Conservation (phyloP, 1,140 invertebrate genomes). For the Drosophila miranda region DNA sequence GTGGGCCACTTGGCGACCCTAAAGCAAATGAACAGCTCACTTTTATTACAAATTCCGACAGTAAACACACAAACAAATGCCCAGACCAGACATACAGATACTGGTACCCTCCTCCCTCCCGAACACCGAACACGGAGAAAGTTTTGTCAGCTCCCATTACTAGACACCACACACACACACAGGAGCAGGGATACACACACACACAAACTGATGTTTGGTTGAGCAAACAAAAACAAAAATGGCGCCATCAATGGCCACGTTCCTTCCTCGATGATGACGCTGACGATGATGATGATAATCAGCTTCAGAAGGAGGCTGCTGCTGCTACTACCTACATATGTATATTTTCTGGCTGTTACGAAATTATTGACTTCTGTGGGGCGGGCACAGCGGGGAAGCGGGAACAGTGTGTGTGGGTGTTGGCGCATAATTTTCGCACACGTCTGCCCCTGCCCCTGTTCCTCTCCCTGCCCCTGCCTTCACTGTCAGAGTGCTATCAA, state of each 20-base stretch:
- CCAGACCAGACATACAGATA: conserved; percentile 23
- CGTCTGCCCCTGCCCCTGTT: conserved; percentile 14
- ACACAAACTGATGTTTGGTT: conserved; percentile 47
- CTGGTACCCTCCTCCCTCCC: not conserved
- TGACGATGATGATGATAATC: conserved; percentile 30
- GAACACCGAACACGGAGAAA: conserved; percentile 22
- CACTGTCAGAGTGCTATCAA: conserved; percentile 55
- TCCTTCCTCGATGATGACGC: conserved; percentile 30
- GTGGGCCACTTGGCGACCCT: conserved; percentile 70
- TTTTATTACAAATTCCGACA: conserved; percentile 79
- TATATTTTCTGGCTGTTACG: conserved; percentile 28
- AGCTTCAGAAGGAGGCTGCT: conserved; percentile 13
- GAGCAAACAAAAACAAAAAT: conserved; percentile 71
- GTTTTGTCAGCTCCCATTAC: conserved; percentile 77
- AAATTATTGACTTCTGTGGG: conserved; percentile 38
- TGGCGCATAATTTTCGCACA: conserved; percentile 50
- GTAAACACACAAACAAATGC: conserved; percentile 63
- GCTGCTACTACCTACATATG: no score
- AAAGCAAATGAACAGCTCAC: conserved; percentile 80
- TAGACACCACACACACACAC: conserved; percentile 27
- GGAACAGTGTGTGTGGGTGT: not conserved
- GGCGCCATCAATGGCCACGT: conserved; percentile 70
- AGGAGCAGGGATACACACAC: conserved; percentile 19
- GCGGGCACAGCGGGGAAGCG: not conserved
- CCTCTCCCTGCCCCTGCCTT: conserved; percentile 22